phyloP scores from a whole-genome alignment of 2,113 vertebrate species.

The Austrofundulus limnaeus region DNA sequence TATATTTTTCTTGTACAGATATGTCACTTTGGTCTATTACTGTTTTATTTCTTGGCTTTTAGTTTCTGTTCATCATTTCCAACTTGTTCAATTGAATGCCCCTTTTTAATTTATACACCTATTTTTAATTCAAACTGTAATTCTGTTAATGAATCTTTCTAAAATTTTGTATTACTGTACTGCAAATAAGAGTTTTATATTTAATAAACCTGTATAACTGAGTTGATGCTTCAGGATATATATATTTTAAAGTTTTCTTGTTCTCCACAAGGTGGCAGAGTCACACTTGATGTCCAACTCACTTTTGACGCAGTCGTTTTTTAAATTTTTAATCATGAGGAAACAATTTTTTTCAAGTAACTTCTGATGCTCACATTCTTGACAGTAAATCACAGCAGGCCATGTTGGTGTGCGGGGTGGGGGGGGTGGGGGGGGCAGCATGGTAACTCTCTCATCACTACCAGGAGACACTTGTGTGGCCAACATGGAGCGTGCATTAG shows the following conservation, averaged over 20 bases:
- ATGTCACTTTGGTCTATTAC: slow-evolving; percentile 24
- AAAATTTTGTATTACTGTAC: slow-evolving; percentile 67
- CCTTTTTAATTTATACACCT: slow-evolving; percentile 42
- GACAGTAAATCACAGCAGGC: slow-evolving; percentile 37
- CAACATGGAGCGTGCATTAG: slow-evolving; percentile 20
- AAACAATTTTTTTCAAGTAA: too few species aligned
- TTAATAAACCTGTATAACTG: slow-evolving; percentile 73
- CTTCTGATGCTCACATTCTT: slow-evolving; percentile 29
- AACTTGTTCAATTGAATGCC: slow-evolving; percentile 31
- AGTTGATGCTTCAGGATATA: too few species aligned
- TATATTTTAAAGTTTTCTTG: too few species aligned
- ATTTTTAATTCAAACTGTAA: slow-evolving; percentile 51
- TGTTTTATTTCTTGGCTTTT: slow-evolving; percentile 6
- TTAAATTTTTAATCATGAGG: slow-evolving; percentile 19
- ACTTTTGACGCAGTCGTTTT: too few species aligned
- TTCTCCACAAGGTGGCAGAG: slow-evolving; percentile 59
- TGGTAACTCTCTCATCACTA: slow-evolving; percentile 48
- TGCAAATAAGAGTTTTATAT: slow-evolving; percentile 67
- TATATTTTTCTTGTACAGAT: slow-evolving; percentile 17
- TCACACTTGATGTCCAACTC: slow-evolving; percentile 48
- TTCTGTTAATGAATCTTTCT: slow-evolving; percentile 41
- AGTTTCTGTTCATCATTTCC: slow-evolving; percentile 4
- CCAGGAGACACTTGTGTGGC: slow-evolving; percentile 40
- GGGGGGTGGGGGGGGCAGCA: not conserved
- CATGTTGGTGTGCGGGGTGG: slow-evolving; percentile 12